Evolutionary conservation across 2,113 vertebrate genomes (phyloP).

Genomic region (Ailuropoda melanoleuca): DNA sequence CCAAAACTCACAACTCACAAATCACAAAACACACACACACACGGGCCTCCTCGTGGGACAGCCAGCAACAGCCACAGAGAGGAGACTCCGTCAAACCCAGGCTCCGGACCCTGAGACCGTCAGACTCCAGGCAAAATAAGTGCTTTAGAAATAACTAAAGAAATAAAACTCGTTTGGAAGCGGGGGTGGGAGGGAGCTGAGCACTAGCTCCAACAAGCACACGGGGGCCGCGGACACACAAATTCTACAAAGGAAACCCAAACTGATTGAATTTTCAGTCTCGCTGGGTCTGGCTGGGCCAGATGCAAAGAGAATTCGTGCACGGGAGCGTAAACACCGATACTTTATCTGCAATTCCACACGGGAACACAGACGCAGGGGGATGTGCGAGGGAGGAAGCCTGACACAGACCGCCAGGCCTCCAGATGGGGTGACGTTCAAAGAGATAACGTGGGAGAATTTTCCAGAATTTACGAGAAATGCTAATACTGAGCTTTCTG

Average conservation of each 20-base stretch:
- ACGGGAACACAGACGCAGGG: not conserved
- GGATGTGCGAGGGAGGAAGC: not conserved
- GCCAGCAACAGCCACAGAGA: not conserved
- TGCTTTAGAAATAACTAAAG: not conserved
- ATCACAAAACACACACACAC: not conserved
- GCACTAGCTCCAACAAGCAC: no score
- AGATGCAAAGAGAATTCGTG: not conserved
- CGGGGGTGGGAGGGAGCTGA: not conserved
- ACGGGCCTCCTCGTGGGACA: not conserved
- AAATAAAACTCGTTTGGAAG: not conserved
- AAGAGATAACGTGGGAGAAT: not conserved
- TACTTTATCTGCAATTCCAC: not conserved
- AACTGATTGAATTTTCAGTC: not conserved
- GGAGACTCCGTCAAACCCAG: no score
- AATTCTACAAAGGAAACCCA: not conserved
- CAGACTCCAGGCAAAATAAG: accelerated
- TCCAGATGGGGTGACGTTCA: not conserved
- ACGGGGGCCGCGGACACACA: no score
- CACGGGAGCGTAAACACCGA: not conserved
- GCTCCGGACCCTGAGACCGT: not conserved
- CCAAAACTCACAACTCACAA: not conserved
- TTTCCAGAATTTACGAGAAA: not conserved
- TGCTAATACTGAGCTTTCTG: not conserved
- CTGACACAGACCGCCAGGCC: not conserved
- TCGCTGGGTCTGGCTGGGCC: not conserved